Conservation (phyloP, 2,797 vertebrate species). For the Astyanax mexicanus region DNA sequence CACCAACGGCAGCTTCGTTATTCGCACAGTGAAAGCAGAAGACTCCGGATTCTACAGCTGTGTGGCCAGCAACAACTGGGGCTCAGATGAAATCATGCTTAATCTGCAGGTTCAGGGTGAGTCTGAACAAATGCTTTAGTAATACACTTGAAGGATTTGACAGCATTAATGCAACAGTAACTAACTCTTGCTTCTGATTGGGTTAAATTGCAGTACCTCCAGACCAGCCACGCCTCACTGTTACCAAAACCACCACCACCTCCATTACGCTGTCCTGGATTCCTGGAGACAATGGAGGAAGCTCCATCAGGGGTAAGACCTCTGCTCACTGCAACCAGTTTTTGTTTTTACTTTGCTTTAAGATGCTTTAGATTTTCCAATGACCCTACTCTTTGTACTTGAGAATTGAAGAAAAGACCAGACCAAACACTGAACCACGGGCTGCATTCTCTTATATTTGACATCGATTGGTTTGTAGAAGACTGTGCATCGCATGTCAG, state of each 20-base stretch:
- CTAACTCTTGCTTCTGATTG: no score
- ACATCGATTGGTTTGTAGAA: no score
- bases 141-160: no score
- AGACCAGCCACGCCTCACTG: constrained; percentile 96
- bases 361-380: no score
- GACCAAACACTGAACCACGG: no score
- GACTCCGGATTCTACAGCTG: constrained; percentile 98
- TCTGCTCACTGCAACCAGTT: background rate
- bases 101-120: constrained; percentile 98
- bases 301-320: constrained; percentile 93
- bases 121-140: background rate
- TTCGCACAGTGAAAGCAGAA: constrained; percentile 96
- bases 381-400: no score
- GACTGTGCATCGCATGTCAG: no score
- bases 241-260: constrained; percentile 97
- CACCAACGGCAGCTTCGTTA: constrained; percentile 95
- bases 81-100: constrained; percentile 93
- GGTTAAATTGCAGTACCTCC: constrained; percentile 87
- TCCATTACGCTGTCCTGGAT: constrained; percentile 99
- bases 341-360: no score
- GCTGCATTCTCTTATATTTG: no score
- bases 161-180: no score
- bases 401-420: no score
- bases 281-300: constrained; percentile 97
- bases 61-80: constrained; percentile 96